A percentile compares a stretch with the other conserved stretches of the same genome.
Conservation (phyloP, 2,888 invertebrate species). For the Deilephila porcellus region DNA sequence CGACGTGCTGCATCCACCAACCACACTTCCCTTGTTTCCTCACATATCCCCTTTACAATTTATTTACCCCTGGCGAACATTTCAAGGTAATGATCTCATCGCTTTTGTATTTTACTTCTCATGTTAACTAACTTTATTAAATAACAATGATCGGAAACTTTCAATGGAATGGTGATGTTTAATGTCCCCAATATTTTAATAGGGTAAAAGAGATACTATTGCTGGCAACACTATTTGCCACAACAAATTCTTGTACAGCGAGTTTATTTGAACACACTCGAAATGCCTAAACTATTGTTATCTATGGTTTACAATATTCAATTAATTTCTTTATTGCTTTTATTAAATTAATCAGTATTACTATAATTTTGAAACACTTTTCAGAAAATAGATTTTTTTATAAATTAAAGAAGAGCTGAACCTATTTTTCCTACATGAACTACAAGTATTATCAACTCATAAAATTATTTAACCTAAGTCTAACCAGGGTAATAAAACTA, state of each 20-base stretch:
- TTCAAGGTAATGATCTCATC: not conserved
- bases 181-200: not conserved
- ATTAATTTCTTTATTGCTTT: not conserved
- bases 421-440: no score
- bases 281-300: conserved; percentile 32
- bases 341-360: no score
- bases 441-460: no score
- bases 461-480: no score
- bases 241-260: not conserved
- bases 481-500: no score
- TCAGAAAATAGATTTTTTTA: no score
- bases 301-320: conserved; percentile 50
- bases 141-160: not conserved
- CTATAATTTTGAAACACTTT: no score
- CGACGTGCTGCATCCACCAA: conserved; percentile 10
- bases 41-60: not conserved
- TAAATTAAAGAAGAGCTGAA: no score
- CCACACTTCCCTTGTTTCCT: conserved; percentile 12
- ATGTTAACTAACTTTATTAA: not conserved
- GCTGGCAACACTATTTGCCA: not conserved
- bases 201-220: not conserved
- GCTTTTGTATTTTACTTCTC: not conserved
- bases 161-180: not conserved
- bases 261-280: not conserved
- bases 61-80: not conserved